Evolutionary conservation across 2,888 invertebrate species (phyloP), one percentile per base, ranked within the genome.

Genomic region (Portevinia maculata): DNA sequence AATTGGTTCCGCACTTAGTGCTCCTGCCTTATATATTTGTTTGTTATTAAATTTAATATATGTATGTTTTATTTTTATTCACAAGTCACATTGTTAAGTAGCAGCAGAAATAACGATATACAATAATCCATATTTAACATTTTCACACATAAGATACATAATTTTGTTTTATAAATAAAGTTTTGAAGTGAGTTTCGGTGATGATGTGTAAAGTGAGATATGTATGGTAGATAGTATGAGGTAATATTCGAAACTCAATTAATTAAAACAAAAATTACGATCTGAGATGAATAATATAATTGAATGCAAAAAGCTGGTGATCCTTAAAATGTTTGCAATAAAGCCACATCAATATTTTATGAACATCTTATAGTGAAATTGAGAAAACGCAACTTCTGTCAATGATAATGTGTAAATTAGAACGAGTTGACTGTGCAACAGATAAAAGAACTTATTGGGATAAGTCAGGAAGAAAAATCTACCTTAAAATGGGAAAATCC

Each of bases 1-100:
- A 92, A 97, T 97, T 91, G 97, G 97, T 93, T 97, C 97, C 93
- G 96, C 96, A 94, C 96, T 94, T 93, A 93, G 94, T 93, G 94
- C 94, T 93, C 94, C 95, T 93, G 94, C 92, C 95, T 95, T 94
- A 91, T 86, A 86, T 84, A 59, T 39, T 7, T 39, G 13, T 15
- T 7, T 13, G 3, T 60, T 78, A 59, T 85, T 55, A 85, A 85
- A 83, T 70, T 69, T 84, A 62, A 85, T 81, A 84, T 86, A 86
- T 86, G 15, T 39, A 15, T n/a, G 13, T 4, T 86, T 86, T 84
- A 78, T 84, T 87, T 86, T 87, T 85, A 85, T 85, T 57, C 86
- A 85, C 78, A 85, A 78, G 85, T 85, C 78, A 74, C 79, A 84
- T 70, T 84, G 79, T 84, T 73, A 79, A 84, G 84, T 79, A 64